These are phyloP conservation scores for Craseonycteris thonglongyai DNA, from an alignment of 2,113 vertebrate species.

Conservation along the genomic window DNA sequence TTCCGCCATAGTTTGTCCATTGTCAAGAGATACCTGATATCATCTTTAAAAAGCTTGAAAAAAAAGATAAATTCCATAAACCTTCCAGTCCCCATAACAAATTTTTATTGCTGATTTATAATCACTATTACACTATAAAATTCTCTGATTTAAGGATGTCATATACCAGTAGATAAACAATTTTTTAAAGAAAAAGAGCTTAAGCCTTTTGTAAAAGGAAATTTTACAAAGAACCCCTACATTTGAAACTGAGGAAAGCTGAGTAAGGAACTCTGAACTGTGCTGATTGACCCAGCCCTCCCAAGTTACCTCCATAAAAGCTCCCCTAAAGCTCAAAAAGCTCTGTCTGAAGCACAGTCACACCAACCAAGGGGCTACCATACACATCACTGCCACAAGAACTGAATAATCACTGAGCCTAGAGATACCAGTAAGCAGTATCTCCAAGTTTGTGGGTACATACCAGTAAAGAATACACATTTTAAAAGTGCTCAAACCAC, in stretches of 20 bases:
- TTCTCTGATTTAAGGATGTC: neutral
- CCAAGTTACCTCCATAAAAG: neutral
- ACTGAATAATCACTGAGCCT: neutral
- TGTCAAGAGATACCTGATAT: conserved; percentile 94
- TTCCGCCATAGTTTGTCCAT: conserved; percentile 99
- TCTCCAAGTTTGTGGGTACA: neutral
- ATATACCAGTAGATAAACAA: neutral
- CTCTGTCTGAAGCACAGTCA: neutral
- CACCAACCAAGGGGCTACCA: neutral
- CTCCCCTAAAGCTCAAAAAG: neutral
- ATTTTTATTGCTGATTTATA: neutral
- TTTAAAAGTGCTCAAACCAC: neutral
- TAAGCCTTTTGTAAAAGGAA: neutral
- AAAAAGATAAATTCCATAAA: neutral
- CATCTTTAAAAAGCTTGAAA: conserved; percentile 95
- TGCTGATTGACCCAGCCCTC: neutral
- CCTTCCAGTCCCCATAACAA: neutral
- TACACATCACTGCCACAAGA: neutral
- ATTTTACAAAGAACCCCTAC: neutral
- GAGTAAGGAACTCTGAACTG: neutral
- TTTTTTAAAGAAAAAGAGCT: neutral
- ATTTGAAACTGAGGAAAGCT: neutral
- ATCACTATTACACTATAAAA: neutral
- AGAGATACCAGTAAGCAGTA: neutral
- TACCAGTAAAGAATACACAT: neutral